Evolutionary conservation across 2,888 invertebrate genomes (phyloP), one percentile per base, ranked within the genome.

Genomic region (Xylota sylvarum): DNA sequence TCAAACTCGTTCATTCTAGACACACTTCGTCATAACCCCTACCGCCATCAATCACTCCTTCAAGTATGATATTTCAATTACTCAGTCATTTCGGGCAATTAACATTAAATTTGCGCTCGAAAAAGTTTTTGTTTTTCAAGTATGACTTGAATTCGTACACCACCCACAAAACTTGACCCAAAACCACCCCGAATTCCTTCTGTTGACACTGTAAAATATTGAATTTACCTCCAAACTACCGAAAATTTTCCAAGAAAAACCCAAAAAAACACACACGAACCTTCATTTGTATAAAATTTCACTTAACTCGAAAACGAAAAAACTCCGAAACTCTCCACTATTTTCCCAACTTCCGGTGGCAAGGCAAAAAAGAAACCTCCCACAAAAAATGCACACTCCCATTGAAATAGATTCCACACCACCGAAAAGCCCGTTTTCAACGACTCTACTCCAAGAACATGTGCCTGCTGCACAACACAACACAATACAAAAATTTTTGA

Each of bases 261-360:
- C 4, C n/a, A 55, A 52, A 46, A 32, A n/a, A n/a, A n/a, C n/a
- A 43, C 60, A 30, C 50, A 43, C 17, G 30, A 30, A 27, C 46
- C 52, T n/a, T 7, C 10, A 30, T 14, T 40, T 40, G 14, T 4
- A 67, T 40, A 50, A 48, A 70, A 70, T 50, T 48, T 64, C 70
- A 64, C 64, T 64, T n/a, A 70, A 76, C 17, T 14, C 1, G 14
- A 69, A 74, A 52, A 48, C 30, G 72, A 37, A 62, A 62, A 50
- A 40, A n/a, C 30, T 27, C 14, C 52, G 69, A 23, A 78, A 55
- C 67, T 69, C 79, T 79, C 67, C 67, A 70, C 62, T 40, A 62
- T 64, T 80, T 69, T 80, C 35, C 52, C 58, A 37, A 83, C 79
- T 73, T 83, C 83, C 83, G 78, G 60, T 73, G 37, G 46, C 40